Evolutionary conservation across 2,797 vertebrate genomes (phyloP).

Genomic region (Phrynocephalus forsythii): DNA sequence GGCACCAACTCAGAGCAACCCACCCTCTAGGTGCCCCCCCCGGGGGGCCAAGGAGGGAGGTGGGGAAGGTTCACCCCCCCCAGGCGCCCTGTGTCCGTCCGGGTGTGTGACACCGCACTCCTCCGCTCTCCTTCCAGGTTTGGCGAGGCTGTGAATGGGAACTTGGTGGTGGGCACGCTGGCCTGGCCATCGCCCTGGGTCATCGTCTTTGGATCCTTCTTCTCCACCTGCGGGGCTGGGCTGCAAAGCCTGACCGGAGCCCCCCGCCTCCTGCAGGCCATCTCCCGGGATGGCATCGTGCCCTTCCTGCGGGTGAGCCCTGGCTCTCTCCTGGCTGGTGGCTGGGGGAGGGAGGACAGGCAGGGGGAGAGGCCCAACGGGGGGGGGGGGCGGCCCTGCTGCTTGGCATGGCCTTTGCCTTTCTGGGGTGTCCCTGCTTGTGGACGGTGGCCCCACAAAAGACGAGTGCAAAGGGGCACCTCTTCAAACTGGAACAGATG

Average conservation of each 20-base stretch:
- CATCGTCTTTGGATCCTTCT: slow-evolving; percentile 85
- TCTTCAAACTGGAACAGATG: background rate
- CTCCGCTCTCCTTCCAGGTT: slow-evolving; percentile 14
- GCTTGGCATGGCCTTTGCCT: background rate
- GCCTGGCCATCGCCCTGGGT: slow-evolving; percentile 82
- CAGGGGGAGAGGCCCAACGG: rapidly evolving
- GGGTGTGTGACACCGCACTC: too few species aligned
- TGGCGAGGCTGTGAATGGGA: slow-evolving; percentile 55
- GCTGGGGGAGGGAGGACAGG: background rate
- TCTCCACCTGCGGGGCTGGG: slow-evolving; percentile 75
- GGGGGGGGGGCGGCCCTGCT: too few species aligned
- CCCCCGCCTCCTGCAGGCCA: slow-evolving; percentile 95
- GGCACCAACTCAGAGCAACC: too few species aligned
- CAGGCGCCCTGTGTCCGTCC: too few species aligned
- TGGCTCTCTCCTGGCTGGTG: too few species aligned
- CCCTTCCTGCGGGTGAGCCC: slow-evolving; percentile 73
- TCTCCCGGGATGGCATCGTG: slow-evolving; percentile 93
- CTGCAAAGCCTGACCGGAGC: slow-evolving; percentile 97
- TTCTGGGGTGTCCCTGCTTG: too few species aligned
- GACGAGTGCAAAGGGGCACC: background rate
- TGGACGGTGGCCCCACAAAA: rapidly evolving
- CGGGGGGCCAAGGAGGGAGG: too few species aligned
- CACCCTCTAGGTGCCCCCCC: too few species aligned
- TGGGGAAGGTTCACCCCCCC: too few species aligned
- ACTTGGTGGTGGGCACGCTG: slow-evolving; percentile 85